Percentiles rank a stretch among this genome's conserved stretches.
Evolutionary conservation across 2,113 vertebrate species (phyloP).

Genomic region (Rhea americana): DNA sequence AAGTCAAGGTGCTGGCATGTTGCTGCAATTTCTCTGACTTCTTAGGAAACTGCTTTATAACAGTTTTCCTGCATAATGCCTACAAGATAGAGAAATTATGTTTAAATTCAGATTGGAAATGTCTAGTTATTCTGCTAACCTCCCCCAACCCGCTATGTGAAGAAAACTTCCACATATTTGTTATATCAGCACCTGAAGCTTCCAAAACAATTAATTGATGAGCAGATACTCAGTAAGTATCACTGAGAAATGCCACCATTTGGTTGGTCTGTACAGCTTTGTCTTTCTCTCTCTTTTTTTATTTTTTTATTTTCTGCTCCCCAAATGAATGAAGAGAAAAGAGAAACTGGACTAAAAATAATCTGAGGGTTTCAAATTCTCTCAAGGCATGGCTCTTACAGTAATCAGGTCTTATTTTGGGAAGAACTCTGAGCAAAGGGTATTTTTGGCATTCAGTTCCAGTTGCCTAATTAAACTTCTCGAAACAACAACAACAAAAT

Average conservation of each 20-base stretch:
- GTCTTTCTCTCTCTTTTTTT: not conserved
- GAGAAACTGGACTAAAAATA: not conserved
- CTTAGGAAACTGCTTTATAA: not conserved
- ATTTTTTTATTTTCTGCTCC: not conserved
- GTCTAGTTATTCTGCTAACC: not conserved
- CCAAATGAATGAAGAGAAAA: not conserved
- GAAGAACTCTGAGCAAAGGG: not conserved
- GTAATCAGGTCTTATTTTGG: constrained; percentile 11
- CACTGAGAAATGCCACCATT: not conserved
- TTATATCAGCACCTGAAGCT: not conserved
- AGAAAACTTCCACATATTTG: not conserved
- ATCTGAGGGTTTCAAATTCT: not conserved
- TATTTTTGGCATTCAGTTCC: constrained; percentile 1
- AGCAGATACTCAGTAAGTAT: not conserved
- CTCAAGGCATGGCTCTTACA: not conserved
- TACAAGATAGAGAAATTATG: not conserved
- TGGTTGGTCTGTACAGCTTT: not conserved
- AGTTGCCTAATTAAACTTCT: constrained; percentile 31
- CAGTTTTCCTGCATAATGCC: not conserved
- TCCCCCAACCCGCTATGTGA: not conserved
- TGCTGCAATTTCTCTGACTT: not conserved
- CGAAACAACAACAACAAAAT: not conserved
- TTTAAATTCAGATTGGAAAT: not conserved
- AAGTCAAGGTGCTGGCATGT: not conserved
- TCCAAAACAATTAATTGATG: not conserved